phyloP scores from a whole-genome alignment of 2,888 invertebrate genomes.

The Pelosia muscerda region DNA sequence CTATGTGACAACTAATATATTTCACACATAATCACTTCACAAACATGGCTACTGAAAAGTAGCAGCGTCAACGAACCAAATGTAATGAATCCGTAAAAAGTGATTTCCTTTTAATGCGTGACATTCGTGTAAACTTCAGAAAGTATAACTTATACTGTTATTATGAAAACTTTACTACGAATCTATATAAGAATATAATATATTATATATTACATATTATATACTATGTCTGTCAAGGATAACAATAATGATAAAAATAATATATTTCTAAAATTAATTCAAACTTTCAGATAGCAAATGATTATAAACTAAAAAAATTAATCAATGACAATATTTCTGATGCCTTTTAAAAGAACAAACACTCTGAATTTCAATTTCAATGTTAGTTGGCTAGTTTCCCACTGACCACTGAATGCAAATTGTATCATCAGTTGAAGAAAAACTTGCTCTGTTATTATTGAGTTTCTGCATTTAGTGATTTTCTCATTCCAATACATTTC shows the following conservation, averaged over 20 bases:
- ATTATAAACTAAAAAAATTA: not conserved
- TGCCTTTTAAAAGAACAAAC: not conserved
- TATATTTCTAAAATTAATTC: not conserved
- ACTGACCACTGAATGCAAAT: not conserved
- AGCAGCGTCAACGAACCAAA: too few relatives aligned
- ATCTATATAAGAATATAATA: too few relatives aligned
- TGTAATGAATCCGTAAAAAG: too few relatives aligned
- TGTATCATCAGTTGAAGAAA: not conserved
- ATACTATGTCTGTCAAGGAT: too few relatives aligned
- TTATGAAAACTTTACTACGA: not conserved
- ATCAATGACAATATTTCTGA: not conserved
- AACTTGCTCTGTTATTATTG: not conserved
- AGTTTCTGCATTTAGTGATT: not conserved
- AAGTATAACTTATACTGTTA: too few relatives aligned
- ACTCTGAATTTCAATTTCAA: not conserved
- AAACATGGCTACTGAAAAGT: too few relatives aligned
- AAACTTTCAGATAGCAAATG: not conserved
- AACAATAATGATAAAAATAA: not conserved
- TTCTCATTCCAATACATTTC: not conserved
- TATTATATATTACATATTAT: too few relatives aligned
- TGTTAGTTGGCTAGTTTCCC: not conserved
- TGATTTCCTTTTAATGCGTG: too few relatives aligned
- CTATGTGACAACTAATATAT: too few relatives aligned
- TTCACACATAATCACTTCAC: too few relatives aligned
- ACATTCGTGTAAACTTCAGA: too few relatives aligned